phyloP scores from a whole-genome alignment of 2,113 vertebrate species.

The Catagonus wagneri region DNA sequence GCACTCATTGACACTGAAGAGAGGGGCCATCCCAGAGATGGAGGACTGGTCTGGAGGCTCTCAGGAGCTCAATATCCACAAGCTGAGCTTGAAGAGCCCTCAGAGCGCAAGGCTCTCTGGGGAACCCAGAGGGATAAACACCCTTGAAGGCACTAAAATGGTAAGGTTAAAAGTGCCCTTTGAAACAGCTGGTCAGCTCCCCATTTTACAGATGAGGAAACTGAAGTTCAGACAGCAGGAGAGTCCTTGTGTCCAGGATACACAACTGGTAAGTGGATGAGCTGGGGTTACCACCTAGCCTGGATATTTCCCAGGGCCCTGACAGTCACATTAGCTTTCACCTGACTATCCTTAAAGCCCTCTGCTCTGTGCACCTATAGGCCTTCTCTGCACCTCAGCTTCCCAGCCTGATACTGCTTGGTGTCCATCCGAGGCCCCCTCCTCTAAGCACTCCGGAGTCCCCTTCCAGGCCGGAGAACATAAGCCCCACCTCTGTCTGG shows the following conservation, averaged over 20 bases:
- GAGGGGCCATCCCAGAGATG: background rate
- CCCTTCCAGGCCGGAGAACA: background rate
- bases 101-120: background rate
- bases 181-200: background rate
- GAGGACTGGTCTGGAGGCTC: background rate
- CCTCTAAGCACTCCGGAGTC: no score
- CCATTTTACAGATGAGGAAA: constrained; percentile 69
- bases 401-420: background rate
- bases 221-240: background rate
- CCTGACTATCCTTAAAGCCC: background rate
- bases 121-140: background rate
- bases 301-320: background rate
- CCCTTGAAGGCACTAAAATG: background rate
- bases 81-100: background rate
- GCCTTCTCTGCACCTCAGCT: background rate
- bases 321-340: background rate
- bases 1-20: background rate
- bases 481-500: background rate
- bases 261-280: constrained; percentile 29
- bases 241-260: background rate
- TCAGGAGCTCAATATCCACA: constrained; percentile 23
- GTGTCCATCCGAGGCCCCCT: background rate
- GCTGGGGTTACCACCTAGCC: background rate
- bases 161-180: background rate
- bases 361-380: background rate